Evolutionary conservation across 2,113 vertebrate species (phyloP), one percentile per base, ranked within the genome.

Genomic region (Hemicordylus capensis): DNA sequence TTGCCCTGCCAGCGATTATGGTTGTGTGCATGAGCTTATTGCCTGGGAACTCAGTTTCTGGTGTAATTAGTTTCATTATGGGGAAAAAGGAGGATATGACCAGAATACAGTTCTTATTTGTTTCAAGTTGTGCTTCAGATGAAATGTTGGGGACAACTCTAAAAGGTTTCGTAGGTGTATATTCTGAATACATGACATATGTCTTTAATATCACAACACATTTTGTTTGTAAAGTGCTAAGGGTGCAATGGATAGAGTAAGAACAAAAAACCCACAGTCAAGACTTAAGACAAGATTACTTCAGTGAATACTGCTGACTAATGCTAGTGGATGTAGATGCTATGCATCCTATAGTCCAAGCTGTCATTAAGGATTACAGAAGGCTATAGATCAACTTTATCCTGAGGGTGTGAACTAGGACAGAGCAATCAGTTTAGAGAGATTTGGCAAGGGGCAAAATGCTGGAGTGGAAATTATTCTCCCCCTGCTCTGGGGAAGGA

Each of bases 291-390:
- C 76, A 44, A 46, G 81, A 91, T 28, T 59, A 6, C 8, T 44
- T 73, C 58, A 83, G 84, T 48, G 5, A 37, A 89, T 85, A 76
- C 39, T 1, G 37, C 26, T 89, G 83, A 83, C 56, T 92, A 86
- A 37, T 76, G 81, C 3, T 64, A 42, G 31, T 34, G 85, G 86
- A 87, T 93, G 88, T 89, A 91, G 81, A 86, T 92, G 80, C 56
- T 64, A 24, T 86, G 24, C 24, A 80, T 87, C 11, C 42, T 88
- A 3, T 90, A 83, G 90, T 93, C 88, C 63, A 85, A 59, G 42
- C 83, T 93, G 88, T 89, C 92, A 82, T 92, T 95, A 81, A 94
- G 67, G 82, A 89, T 84, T 89, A 77, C 11, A 88, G 59, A 54
- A 26, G 34, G 76, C 89, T 75, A 67, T 73, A 92, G 44, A 92